Evolutionary conservation across 2,888 invertebrate genomes (phyloP).

Genomic region (Parnassius apollo): DNA sequence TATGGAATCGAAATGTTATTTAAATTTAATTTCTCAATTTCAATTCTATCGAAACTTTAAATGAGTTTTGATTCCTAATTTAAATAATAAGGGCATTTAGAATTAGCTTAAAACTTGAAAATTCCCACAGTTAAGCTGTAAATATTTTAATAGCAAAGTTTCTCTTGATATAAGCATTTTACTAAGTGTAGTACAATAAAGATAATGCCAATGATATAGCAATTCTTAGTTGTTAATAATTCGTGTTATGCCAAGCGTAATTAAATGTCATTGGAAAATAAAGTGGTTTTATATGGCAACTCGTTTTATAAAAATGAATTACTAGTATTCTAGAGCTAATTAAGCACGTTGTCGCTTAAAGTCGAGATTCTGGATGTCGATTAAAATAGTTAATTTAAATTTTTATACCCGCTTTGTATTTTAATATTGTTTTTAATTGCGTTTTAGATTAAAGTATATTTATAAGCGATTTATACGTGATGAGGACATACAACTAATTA

Average conservation of each 20-base stretch:
- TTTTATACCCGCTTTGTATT: constrained; percentile 17
- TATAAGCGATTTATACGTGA: constrained; percentile 10
- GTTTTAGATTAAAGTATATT: constrained; percentile 21
- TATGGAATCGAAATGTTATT: constrained; percentile 3
- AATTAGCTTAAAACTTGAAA: not conserved
- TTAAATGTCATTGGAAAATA: constrained; percentile 45
- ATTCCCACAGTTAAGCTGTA: constrained; percentile 7
- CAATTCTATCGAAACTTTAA: not conserved
- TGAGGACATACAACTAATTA: constrained; percentile 13
- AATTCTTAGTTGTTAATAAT: constrained; percentile 36
- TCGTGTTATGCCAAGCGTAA: constrained; percentile 38
- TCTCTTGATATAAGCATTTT: constrained; percentile 8
- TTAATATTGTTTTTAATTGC: constrained; percentile 8
- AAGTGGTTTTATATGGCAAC: constrained; percentile 43
- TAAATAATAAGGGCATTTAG: not conserved
- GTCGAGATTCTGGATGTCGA: constrained; percentile 9
- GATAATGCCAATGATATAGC: constrained; percentile 13
- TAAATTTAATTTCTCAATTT: constrained; percentile 7
- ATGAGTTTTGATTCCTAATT: not conserved
- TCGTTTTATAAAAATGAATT: constrained; percentile 45
- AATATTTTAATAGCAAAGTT: constrained; percentile 13
- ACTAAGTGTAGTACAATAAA: constrained; percentile 4
- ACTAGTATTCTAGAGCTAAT: constrained; percentile 8
- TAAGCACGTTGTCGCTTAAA: constrained; percentile 13
- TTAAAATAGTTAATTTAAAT: constrained; percentile 22